Percentiles rank a stretch among this genome's conserved stretches.
Conservation (phyloP, 2,888 invertebrate species). For the Asteroscopus sphinx region DNA sequence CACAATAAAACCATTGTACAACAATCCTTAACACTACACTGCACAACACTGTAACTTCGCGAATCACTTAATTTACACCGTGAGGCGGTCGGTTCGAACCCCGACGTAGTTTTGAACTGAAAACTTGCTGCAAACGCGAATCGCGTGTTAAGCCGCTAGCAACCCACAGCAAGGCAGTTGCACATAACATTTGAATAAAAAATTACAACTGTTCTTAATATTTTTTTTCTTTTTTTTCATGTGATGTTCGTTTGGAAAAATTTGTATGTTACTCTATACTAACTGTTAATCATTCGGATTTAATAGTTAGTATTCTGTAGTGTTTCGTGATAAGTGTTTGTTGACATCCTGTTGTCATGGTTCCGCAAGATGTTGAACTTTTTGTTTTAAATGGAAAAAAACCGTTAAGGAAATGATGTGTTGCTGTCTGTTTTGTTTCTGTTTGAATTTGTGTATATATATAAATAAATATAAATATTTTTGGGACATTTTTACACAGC, state of each 20-base stretch:
- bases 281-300: no score
- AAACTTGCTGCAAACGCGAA: slow-evolving; percentile 80
- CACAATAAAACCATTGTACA: slow-evolving; percentile 50
- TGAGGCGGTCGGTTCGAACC: slow-evolving; percentile 73
- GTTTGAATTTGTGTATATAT: no score
- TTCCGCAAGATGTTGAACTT: slow-evolving; percentile 23
- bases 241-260: background rate
- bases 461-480: no score
- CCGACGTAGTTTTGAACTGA: slow-evolving; percentile 83
- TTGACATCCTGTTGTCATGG: slow-evolving; percentile 49
- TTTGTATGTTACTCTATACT: slow-evolving; percentile 6
- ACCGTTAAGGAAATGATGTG: background rate
- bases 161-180: slow-evolving; percentile 77
- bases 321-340: slow-evolving; percentile 31
- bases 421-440: background rate
- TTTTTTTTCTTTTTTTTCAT: background rate
- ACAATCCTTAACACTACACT: slow-evolving; percentile 55
- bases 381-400: slow-evolving; percentile 18
- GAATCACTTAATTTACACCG: slow-evolving; percentile 51
- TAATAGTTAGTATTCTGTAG: slow-evolving; percentile 2
- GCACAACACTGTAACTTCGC: slow-evolving; percentile 59
- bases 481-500: no score
- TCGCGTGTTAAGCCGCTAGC: slow-evolving; percentile 81
- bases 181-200: slow-evolving; percentile 71
- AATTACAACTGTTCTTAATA: slow-evolving; percentile 10